Conservation (phyloP, 2,888 invertebrate genomes). For the Drosophila falleni region DNA sequence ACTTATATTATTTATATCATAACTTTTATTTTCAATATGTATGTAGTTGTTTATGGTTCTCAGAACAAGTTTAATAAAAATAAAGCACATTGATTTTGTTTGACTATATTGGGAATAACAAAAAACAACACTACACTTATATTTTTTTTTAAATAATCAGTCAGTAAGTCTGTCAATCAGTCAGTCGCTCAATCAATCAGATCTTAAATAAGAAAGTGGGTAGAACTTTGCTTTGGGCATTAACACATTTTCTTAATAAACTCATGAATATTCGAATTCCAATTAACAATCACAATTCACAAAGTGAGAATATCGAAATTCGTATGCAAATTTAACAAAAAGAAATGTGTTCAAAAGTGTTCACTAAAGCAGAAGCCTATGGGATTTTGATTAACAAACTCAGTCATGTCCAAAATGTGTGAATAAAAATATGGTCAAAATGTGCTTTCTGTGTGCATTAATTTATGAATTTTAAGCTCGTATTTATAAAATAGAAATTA, state of each 20-base stretch:
- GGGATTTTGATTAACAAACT: conserved; percentile 1
- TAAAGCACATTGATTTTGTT: not conserved
- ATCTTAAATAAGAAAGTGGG: conserved; percentile 4
- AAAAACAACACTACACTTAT: too few relatives aligned
- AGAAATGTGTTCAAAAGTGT: conserved; percentile 7
- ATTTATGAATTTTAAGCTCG: not conserved
- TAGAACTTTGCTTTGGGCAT: not conserved
- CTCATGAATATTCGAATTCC: conserved; percentile 3
- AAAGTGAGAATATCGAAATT: conserved; percentile 5
- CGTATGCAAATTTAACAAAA: conserved; percentile 4
- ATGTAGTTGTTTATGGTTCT: too few relatives aligned
- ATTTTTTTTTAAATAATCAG: not conserved
- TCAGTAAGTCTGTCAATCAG: conserved; percentile 1
- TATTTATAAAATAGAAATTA: not conserved
- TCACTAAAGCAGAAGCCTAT: not conserved
- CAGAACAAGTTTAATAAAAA: not conserved
- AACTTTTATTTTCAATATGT: too few relatives aligned
- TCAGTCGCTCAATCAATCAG: not conserved
- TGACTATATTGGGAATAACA: not conserved
- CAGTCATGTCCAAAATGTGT: not conserved
- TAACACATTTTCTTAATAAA: conserved; percentile 2
- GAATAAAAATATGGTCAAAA: not conserved
- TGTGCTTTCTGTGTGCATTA: not conserved
- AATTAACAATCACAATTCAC: not conserved
- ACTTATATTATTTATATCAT: too few relatives aligned